These are phyloP conservation scores for Caranx ignobilis DNA, from an alignment of 2,113 vertebrate species.

Conservation along the genomic window DNA sequence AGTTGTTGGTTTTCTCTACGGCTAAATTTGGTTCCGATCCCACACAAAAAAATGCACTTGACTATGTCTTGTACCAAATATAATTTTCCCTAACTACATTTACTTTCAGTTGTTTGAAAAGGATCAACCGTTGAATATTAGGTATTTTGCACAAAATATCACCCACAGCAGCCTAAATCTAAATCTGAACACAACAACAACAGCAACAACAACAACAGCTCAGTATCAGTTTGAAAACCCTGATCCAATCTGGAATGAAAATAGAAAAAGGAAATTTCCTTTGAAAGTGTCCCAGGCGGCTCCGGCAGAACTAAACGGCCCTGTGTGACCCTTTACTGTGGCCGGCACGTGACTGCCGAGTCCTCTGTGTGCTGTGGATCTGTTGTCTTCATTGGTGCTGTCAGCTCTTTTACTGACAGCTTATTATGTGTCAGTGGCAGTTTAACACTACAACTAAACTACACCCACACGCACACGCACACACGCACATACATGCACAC, in stretches of 20 bases:
- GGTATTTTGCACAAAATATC: slow-evolving; percentile 23
- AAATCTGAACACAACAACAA: neutral
- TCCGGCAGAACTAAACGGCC: slow-evolving; percentile 11
- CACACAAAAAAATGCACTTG: slow-evolving; percentile 20
- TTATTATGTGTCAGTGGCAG: slow-evolving; percentile 40
- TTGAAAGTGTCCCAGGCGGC: slow-evolving; percentile 36
- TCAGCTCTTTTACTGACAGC: slow-evolving; percentile 33
- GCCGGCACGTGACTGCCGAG: slow-evolving; percentile 16
- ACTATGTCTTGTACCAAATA: slow-evolving; percentile 20
- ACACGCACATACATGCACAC: neutral
- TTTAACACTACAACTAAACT: slow-evolving; percentile 24
- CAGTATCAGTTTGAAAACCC: slow-evolving; percentile 24
- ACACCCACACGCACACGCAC: slow-evolving; percentile 18
- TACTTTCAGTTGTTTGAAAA: slow-evolving; percentile 4
- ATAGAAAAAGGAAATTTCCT: neutral
- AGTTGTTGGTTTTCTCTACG: slow-evolving; percentile 20
- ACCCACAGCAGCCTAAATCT: slow-evolving; percentile 1
- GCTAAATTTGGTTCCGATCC: slow-evolving; percentile 14
- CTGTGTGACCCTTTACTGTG: slow-evolving; percentile 13
- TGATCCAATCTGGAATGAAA: neutral
- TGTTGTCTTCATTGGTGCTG: slow-evolving; percentile 21
- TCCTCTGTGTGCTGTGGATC: slow-evolving; percentile 12
- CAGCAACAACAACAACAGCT: neutral
- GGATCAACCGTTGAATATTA: neutral
- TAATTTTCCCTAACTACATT: neutral